Evolutionary conservation across 2,888 invertebrate species (phyloP).

Genomic region (Catonia carolina): DNA sequence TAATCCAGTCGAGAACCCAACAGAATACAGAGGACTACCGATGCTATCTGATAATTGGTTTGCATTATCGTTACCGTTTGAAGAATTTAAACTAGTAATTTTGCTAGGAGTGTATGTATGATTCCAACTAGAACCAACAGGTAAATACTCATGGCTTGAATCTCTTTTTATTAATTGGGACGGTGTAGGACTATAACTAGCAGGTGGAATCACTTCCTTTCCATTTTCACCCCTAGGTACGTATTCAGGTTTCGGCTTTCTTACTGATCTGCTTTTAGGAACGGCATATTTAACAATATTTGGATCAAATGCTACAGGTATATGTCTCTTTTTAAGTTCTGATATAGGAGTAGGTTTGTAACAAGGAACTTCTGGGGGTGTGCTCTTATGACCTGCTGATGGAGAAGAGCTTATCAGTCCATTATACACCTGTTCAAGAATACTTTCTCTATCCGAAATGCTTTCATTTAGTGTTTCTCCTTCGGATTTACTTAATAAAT

Average conservation of each 20-base stretch:
- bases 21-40: too few relatives aligned
- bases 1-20: too few relatives aligned
- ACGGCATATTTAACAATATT: slow-evolving; percentile 6
- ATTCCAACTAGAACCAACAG: too few relatives aligned
- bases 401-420: not conserved
- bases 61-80: too few relatives aligned
- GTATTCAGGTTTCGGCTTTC: slow-evolving; percentile 15
- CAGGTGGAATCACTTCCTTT: not conserved
- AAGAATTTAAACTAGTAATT: too few relatives aligned
- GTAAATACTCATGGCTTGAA: too few relatives aligned
- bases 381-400: not conserved
- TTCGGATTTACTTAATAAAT: too few relatives aligned
- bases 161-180: not conserved
- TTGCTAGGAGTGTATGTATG: too few relatives aligned
- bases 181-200: slow-evolving; percentile 5
- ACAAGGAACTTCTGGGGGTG: slow-evolving; percentile 35
- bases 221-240: slow-evolving; percentile 4
- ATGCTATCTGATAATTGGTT: too few relatives aligned
- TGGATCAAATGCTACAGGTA: slow-evolving; percentile 28
- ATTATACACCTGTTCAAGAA: too few relatives aligned
- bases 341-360: slow-evolving; percentile 62
- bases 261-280: not conserved
- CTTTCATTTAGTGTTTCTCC: too few relatives aligned
- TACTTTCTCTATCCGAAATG: too few relatives aligned
- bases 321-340: slow-evolving; percentile 45